Percentiles rank a stretch among this genome's conserved stretches.
phyloP scores from a whole-genome alignment of 2,888 invertebrate species.

The Autographa gamma region DNA sequence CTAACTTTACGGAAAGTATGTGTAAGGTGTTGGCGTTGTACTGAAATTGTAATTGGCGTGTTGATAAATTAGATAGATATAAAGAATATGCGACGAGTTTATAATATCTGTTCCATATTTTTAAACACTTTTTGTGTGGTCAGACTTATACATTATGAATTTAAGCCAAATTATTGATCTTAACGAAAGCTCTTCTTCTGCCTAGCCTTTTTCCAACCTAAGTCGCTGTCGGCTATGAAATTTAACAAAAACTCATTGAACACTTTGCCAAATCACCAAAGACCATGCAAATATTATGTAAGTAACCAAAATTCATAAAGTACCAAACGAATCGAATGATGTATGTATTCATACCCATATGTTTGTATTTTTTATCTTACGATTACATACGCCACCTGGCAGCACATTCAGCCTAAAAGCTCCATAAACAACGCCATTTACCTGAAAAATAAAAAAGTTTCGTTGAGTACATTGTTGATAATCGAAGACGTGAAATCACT shows the following conservation, averaged over 20 bases:
- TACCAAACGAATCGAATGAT: neutral
- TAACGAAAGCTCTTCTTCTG: neutral
- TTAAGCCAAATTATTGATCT: neutral
- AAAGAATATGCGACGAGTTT: too few species aligned
- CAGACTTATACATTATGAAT: too few species aligned
- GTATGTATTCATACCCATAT: neutral
- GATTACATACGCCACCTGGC: conserved; percentile 47
- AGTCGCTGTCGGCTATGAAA: too few species aligned
- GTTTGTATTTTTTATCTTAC: conserved; percentile 27
- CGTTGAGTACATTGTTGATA: conserved; percentile 42
- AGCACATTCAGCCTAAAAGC: conserved; percentile 48
- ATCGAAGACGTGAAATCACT: conserved; percentile 66
- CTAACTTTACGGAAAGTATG: neutral
- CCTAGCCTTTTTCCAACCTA: too few species aligned
- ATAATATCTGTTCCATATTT: too few species aligned
- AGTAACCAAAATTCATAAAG: neutral
- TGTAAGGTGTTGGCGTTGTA: neutral
- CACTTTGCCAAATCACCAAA: too few species aligned
- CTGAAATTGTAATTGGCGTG: neutral
- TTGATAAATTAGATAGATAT: neutral
- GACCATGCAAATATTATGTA: neutral
- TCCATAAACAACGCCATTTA: conserved; percentile 60
- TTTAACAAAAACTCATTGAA: too few species aligned
- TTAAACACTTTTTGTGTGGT: too few species aligned
- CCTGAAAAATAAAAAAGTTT: conserved; percentile 69